These are phyloP conservation scores for Glomeris marginata DNA, from an alignment of 2,888 invertebrate genomes.

Conservation along the genomic window DNA sequence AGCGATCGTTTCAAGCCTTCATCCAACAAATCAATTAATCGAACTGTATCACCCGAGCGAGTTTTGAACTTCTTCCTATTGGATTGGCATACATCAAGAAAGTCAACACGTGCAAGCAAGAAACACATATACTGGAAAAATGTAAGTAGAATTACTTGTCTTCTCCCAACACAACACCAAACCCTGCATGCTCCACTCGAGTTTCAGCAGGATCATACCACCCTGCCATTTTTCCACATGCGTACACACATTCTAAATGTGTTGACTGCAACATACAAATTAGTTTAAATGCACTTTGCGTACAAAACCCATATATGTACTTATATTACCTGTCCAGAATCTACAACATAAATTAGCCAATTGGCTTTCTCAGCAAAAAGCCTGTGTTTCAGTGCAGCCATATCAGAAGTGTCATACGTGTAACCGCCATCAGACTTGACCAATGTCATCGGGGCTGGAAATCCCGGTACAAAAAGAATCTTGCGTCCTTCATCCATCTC, in stretches of 20 bases:
- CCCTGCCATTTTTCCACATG: conserved; percentile 61
- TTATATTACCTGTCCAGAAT: conserved; percentile 69
- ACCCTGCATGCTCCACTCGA: conserved; percentile 78
- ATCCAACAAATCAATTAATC: conserved; percentile 69
- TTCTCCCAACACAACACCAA: conserved; percentile 94
- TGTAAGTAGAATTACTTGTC: conserved; percentile 45
- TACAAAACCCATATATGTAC: background rate
- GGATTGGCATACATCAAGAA: too few relatives aligned
- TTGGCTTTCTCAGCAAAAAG: conserved; percentile 69
- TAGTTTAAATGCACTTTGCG: background rate
- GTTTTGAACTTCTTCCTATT: conserved; percentile 92
- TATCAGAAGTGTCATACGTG: conserved; percentile 96
- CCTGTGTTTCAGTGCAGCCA: conserved; percentile 79
- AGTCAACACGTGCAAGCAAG: conserved; percentile 1
- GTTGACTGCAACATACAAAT: conserved; percentile 33
- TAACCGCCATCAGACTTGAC: conserved; percentile 92
- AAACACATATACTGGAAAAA: background rate
- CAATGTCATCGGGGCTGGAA: conserved; percentile 75
- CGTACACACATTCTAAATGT: conserved; percentile 59
- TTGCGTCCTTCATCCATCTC: conserved; percentile 67
- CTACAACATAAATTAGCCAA: conserved; percentile 85
- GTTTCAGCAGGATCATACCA: conserved; percentile 47
- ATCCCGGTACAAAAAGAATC: conserved; percentile 59
- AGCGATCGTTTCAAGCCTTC: conserved; percentile 70
- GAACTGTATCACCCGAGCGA: conserved; percentile 87